These are phyloP conservation scores for Radopholus similis DNA, from an alignment of 1,140 invertebrate species.

Conservation along the genomic window DNA sequence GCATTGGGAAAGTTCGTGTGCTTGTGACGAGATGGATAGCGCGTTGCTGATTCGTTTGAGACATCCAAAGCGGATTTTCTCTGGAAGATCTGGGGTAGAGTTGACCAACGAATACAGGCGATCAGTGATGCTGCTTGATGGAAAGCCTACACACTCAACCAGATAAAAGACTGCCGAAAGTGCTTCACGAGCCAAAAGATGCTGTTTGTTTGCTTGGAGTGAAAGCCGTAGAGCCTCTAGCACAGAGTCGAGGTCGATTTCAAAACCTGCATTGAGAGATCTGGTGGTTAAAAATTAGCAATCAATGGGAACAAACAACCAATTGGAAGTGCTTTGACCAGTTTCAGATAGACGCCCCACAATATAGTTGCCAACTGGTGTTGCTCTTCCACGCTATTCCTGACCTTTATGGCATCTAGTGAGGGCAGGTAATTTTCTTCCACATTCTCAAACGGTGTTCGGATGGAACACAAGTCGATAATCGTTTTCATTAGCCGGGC, in stretches of 20 bases:
- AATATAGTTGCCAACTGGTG: slow-evolving; percentile 1
- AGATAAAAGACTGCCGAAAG: background rate
- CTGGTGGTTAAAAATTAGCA: background rate
- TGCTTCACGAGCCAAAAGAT: background rate
- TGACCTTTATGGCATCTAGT: slow-evolving; percentile 7
- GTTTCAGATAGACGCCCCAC: slow-evolving; percentile 7
- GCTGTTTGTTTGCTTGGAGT: no score
- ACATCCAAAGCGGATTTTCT: background rate
- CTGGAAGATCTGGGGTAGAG: background rate
- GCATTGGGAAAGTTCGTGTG: background rate
- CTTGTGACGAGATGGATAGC: background rate
- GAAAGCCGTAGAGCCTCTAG: background rate
- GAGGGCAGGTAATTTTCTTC: background rate
- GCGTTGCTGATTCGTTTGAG: background rate
- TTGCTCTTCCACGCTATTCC: slow-evolving; percentile 6
- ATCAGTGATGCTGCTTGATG: background rate
- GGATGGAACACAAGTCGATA: background rate
- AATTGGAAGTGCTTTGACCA: background rate
- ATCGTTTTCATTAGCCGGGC: slow-evolving; percentile 9
- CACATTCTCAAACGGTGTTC: slow-evolving; percentile 14
- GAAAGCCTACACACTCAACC: background rate
- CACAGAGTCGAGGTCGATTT: background rate
- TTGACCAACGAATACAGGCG: background rate
- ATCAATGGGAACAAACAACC: background rate
- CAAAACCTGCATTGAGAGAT: background rate